These are phyloP conservation scores for Melanargia galathea DNA, from an alignment of 2,888 invertebrate genomes.

Conservation along the genomic window DNA sequence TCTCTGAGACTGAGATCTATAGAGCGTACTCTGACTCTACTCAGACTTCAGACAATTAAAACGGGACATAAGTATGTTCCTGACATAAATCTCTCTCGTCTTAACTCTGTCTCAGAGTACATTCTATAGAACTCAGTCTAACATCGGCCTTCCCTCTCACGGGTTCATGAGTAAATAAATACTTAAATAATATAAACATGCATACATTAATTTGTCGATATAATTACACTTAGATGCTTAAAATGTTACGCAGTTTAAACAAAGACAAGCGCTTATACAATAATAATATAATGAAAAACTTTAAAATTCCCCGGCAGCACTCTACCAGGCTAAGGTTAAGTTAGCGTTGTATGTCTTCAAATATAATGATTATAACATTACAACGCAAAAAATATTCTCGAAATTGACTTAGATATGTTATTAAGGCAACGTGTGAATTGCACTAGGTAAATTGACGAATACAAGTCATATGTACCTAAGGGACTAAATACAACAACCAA, in stretches of 20 bases:
- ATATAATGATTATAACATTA: constrained; percentile 43
- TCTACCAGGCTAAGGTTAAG: constrained; percentile 10
- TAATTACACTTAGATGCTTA: constrained; percentile 63
- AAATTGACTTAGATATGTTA: constrained; percentile 83
- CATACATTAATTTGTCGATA: constrained; percentile 75
- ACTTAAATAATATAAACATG: constrained; percentile 70
- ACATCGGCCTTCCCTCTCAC: constrained; percentile 52
- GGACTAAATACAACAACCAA: constrained; percentile 79
- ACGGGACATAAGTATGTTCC: too few relatives aligned
- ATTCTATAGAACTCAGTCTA: too few relatives aligned
- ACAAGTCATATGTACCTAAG: constrained; percentile 60
- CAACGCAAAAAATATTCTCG: constrained; percentile 62
- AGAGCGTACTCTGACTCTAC: too few relatives aligned
- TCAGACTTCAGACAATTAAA: too few relatives aligned
- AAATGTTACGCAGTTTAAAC: constrained; percentile 65
- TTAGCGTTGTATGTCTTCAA: constrained; percentile 27
- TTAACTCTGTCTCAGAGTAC: too few relatives aligned
- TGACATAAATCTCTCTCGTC: too few relatives aligned
- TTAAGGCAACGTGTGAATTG: constrained; percentile 82
- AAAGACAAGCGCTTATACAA: constrained; percentile 69
- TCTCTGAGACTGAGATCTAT: too few relatives aligned
- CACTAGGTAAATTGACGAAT: constrained; percentile 73
- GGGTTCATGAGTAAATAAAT: constrained; percentile 70
- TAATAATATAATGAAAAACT: constrained; percentile 53
- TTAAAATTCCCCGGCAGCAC: constrained; percentile 56